A percentile compares a stretch with the other conserved stretches of the same genome.
Conservation (phyloP, 64 coral and sea anemone species). For the Actinia tenebrosa region DNA sequence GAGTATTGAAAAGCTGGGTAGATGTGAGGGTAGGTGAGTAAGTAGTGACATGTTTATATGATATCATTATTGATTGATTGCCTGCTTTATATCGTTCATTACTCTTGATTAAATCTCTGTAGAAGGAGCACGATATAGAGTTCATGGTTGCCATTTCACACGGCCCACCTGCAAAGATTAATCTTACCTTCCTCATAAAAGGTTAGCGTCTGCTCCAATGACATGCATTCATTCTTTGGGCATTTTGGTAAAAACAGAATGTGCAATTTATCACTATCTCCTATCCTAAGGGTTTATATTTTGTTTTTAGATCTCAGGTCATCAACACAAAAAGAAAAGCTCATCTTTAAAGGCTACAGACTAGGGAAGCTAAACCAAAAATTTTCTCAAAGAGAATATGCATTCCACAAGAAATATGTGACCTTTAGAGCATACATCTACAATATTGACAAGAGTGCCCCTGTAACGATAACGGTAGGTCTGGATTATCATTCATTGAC, state of each 20-base stretch:
- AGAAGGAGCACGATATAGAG: background rate
- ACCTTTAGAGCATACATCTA: background rate
- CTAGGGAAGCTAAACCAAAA: background rate
- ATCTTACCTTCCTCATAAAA: background rate
- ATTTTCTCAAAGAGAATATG: slow-evolving; percentile 5
- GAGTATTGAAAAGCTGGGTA: no score
- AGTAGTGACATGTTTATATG: background rate
- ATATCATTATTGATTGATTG: background rate
- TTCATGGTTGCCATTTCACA: background rate
- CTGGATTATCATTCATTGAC: no score
- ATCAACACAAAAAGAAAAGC: background rate
- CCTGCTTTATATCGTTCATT: background rate
- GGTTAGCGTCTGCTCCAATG: background rate
- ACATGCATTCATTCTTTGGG: no score
- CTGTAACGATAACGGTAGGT: background rate
- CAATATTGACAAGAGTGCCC: background rate
- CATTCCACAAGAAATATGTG: background rate
- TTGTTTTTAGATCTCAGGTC: background rate
- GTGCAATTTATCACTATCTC: no score
- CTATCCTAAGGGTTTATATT: background rate
- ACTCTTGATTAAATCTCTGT: background rate
- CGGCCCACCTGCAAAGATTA: background rate
- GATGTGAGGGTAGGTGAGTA: background rate
- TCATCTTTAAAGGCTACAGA: background rate
- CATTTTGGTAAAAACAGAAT: no score